phyloP scores from a whole-genome alignment of 2,888 invertebrate genomes.

The Cephus spinipes region DNA sequence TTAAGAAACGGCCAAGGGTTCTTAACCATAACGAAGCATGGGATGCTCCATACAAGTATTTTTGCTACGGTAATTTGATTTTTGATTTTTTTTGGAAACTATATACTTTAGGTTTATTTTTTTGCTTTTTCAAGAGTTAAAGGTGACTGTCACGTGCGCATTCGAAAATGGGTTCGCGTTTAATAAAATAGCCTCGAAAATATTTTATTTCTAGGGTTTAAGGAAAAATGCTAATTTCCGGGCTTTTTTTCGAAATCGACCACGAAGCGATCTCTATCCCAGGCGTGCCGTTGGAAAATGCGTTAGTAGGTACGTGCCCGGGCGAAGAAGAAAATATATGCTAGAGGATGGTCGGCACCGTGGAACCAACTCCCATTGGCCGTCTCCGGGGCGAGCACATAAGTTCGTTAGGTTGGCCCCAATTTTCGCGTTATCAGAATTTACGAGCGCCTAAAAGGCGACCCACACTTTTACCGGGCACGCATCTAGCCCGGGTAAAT shows the following conservation, averaged over 20 bases:
- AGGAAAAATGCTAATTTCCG: not conserved
- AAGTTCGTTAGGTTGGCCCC: conserved; percentile 60
- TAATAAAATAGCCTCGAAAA: not conserved
- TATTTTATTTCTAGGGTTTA: not conserved
- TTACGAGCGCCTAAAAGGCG: conserved; percentile 59
- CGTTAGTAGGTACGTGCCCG: conserved; percentile 40
- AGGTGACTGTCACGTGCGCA: not conserved
- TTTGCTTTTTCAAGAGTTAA: not conserved
- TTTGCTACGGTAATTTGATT: not conserved
- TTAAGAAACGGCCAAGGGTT: not conserved
- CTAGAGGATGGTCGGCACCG: conserved; percentile 25
- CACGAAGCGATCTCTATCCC: not conserved
- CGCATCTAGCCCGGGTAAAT: conserved; percentile 25
- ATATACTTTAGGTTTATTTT: not conserved
- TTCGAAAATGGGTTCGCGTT: not conserved
- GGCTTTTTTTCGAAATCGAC: not conserved
- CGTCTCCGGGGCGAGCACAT: conserved; percentile 37
- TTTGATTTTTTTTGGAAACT: not conserved
- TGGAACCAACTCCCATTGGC: not conserved
- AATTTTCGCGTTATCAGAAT: conserved; percentile 61
- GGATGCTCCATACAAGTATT: not conserved
- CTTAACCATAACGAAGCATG: not conserved
- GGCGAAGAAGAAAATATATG: conserved; percentile 43
- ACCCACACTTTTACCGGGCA: conserved; percentile 22
- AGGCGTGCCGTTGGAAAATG: conserved; percentile 37